Evolutionary conservation across 1,140 invertebrate genomes (phyloP).

Genomic region (Myzus persicae): DNA sequence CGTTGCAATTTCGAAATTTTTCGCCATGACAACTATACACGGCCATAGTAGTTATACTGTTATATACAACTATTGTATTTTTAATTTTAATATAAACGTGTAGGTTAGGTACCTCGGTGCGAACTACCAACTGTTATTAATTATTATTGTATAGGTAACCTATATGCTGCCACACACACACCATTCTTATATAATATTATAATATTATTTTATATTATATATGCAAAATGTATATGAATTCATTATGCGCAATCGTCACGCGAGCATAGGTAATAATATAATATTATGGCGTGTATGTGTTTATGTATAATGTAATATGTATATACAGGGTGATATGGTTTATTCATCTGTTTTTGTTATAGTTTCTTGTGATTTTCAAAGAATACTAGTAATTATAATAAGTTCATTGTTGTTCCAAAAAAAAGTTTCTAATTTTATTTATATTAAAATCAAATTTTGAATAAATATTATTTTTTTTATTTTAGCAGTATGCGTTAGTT

Average conservation of each 20-base stretch:
- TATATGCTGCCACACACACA: neutral
- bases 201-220: neutral
- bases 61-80: neutral
- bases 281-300: neutral
- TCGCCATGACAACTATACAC: neutral
- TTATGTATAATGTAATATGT: no score
- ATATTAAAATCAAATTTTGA: neutral
- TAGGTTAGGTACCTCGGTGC: neutral
- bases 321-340: neutral
- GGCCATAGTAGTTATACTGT: neutral
- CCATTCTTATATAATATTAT: constrained; percentile 9
- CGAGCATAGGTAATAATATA: neutral
- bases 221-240: neutral
- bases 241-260: constrained; percentile 4
- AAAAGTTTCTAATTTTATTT: neutral
- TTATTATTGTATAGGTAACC: neutral
- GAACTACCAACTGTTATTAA: neutral
- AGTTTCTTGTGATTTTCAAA: neutral
- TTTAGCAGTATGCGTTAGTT: neutral
- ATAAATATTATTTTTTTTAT: neutral
- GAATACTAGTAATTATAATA: neutral
- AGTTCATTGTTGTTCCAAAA: neutral
- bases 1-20: neutral
- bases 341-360: neutral
- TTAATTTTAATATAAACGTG: no score